Evolutionary conservation across 2,888 invertebrate species (phyloP), one percentile per base, ranked within the genome.

Genomic region (Carabus problematicus): DNA sequence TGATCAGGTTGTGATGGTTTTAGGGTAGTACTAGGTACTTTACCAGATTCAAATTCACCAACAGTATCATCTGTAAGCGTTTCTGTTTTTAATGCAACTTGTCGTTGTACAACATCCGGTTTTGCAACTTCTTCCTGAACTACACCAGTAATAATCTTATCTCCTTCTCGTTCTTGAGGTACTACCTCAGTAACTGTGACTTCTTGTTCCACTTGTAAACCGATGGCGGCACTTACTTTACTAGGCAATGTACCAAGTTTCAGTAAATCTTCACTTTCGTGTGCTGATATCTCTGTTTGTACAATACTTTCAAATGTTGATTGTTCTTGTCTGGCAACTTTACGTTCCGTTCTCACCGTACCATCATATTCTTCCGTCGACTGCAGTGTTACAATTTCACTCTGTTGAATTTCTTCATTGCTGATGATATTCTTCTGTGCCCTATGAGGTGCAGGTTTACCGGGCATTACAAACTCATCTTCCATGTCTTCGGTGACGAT

Each of bases 111-210:
- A 6, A 71, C 79, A 67, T 80, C 79, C 63, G 84, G 82, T 71
- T 81, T 77, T 59, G 87, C 75, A 64, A 81, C 77, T 6, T 84
- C 61, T 49, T 79, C 79, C 6, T 79, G 82, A 6, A 84, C 84
- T 52, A 76, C 72, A n/a, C 79, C 81, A 72, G 79, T 80, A n/a
- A 80, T 76, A 1, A 84, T 75, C 76, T 74, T 70, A 54, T 74
- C 72, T 69, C 63, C 71, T 64, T 79, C 80, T 56, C 77, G 75
- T 70, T 80, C 78, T 68, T 74, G 70, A 18, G 75, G 70, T 61
- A 76, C 76, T 19, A 80, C 74, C 77, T 83, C 81, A 16, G 81
- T 81, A 16, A 85, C 77, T 18, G 78, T 80, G 43, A 85, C 70
- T 66, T 79, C 75, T 73, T 77, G 75, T 42, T 73, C 61, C 56